Evolutionary conservation across 2,888 invertebrate genomes (phyloP), one percentile per base, ranked within the genome.

Genomic region (Candidula unifasciata): DNA sequence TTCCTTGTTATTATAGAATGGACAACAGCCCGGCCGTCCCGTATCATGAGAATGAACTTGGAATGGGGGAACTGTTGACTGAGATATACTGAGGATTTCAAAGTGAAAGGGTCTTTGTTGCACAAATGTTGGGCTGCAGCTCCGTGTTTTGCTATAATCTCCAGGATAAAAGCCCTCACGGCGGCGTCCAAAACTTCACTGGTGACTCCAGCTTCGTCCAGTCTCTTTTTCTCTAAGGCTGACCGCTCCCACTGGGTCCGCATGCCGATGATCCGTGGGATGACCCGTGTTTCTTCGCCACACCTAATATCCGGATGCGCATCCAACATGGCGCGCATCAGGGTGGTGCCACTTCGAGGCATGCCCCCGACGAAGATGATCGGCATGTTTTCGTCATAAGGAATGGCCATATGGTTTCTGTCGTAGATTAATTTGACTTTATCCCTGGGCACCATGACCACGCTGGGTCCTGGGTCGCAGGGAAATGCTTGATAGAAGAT

Each of bases 31-130:
- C 99, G 96, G 37, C 99, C 99, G 94, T 99, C 99, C 87, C 99
- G 96, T 91, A 99, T 96, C 98, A 99, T 98, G 94, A 99, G 97
- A 90, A 99, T 95, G 94, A 98, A 99, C 94, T 98, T 99, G 86
- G 98, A 97, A 93, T 98, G 97, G 71, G 99, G 99, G 94, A 99
- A 99, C 86, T 99, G 95, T 93, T 97, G 97, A 88, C 97, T 96
- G 91, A 99, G 96, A 94, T 97, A 99, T 81, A 96, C 96, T 92
- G 98, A 98, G 95, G 98, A 98, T 94, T 99, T 98, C 89, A 99
- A 95, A 83, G 98, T 98, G 89, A 99, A 96, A 76, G 99, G 99
- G 95, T 99, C 99, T 94, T 99, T 99, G 95, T 99, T 99, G 95
- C 99, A 99, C 88, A 99, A 96, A 77, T 98, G 95, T 86, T 97